phyloP scores from a whole-genome alignment of 2,888 invertebrate genomes.

The Erynnis tages region DNA sequence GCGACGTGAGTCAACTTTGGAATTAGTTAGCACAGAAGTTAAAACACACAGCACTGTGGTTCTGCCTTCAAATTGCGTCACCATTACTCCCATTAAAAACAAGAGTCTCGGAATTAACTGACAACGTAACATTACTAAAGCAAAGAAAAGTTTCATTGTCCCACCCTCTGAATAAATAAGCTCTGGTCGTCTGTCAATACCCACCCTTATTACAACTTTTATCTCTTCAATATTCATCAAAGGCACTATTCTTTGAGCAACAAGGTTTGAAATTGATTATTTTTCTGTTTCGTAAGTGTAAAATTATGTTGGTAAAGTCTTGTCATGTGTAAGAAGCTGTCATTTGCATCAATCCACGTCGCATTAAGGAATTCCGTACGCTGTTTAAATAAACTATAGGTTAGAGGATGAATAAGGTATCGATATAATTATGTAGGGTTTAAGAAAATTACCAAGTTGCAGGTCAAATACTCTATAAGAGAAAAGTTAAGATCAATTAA shows the following conservation, averaged over 20 bases:
- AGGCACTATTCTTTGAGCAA: background rate
- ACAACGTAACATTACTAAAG: constrained; percentile 39
- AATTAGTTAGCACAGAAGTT: too few relatives aligned
- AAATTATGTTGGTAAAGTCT: constrained; percentile 32
- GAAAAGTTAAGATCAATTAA: too few relatives aligned
- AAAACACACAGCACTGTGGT: too few relatives aligned
- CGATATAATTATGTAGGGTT: background rate
- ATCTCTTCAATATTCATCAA: constrained; percentile 14
- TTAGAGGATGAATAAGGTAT: background rate
- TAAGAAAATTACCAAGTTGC: too few relatives aligned
- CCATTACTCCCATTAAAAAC: constrained; percentile 22
- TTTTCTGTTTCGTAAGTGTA: background rate
- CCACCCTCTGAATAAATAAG: constrained; percentile 70
- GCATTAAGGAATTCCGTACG: constrained; percentile 63
- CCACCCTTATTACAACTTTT: constrained; percentile 39
- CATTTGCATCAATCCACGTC: constrained; percentile 74
- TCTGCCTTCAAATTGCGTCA: background rate
- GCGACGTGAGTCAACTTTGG: too few relatives aligned
- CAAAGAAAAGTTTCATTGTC: constrained; percentile 44
- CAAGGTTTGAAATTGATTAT: constrained; percentile 25
- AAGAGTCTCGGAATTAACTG: constrained; percentile 27
- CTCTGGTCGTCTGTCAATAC: constrained; percentile 61
- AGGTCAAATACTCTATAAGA: too few relatives aligned
- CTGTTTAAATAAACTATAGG: constrained; percentile 29
- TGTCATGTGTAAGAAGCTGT: constrained; percentile 56